Evolutionary conservation across 2,797 vertebrate species (phyloP), one percentile per base, ranked within the genome.

Genomic region (Poliocrania exsul): DNA sequence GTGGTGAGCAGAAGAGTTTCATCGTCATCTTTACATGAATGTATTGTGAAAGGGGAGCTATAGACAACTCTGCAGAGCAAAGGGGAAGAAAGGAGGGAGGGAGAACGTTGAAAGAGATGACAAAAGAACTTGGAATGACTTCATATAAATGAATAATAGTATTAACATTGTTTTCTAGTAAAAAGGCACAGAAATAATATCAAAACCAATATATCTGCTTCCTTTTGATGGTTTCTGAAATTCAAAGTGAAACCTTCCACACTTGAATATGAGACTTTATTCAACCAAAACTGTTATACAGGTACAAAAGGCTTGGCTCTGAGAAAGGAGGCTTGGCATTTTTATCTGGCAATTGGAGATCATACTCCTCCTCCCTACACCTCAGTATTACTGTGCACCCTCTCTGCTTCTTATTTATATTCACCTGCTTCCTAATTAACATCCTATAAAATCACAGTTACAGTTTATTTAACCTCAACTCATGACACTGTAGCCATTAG

Each of bases 1-100:
- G 91, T 57, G 83, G 74, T 51, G 95, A 83, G 80, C 82, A 88
- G 85, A 64, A 90, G 91, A 77, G 57, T 57, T 91, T 81, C 58
- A 57, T n/a, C 1, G 2, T 91, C 79, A 33, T 86, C 75, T 94
- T 92, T 86, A 90, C 75, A 88, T 54, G 91, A 90, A 96, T 86
- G 54, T 88, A 29, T 81, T 91, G 74, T 84, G 93, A 95, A 94
- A 78, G 87, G 86, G 47, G 71, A 86, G 72, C 58, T 80, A 64
- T 6, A 91, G 94, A 61, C 81, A 88, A 26, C 69, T 72, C 51
- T 69, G n/a, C 50, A 49, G 79, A 77, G 87, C 40, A 62, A 67
- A 47, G 26, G 16, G 16, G 6, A 28, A 51, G 37, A 78, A 74
- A 78, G 49, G 24, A 77, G 79, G 60, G 66, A 58, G 26, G 24